These are phyloP conservation scores for Caradrina clavipalpis DNA, from an alignment of 2,888 invertebrate species.

Conservation along the genomic window DNA sequence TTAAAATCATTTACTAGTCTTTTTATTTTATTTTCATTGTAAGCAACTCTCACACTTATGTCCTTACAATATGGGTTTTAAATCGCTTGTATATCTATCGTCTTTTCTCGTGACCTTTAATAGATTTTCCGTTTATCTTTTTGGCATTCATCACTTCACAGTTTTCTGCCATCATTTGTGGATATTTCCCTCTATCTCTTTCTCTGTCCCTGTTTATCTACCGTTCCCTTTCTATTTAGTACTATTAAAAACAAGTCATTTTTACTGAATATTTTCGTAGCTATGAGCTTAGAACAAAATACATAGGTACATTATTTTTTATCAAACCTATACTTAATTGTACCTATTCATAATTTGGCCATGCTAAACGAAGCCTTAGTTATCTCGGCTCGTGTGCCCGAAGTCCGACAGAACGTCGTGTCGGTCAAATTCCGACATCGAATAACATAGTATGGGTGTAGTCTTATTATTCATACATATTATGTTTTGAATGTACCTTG, in stretches of 20 bases:
- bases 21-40: background rate
- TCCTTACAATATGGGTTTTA: too few species aligned
- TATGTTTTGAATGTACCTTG: background rate
- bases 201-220: background rate
- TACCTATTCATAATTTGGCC: background rate
- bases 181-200: background rate
- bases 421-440: constrained; percentile 65
- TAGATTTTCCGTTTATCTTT: background rate
- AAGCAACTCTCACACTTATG: too few species aligned
- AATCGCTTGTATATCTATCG: too few species aligned
- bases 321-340: background rate
- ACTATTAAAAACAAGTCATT: background rate
- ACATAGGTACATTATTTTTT: too few species aligned
- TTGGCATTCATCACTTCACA: background rate
- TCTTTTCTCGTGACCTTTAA: background rate
- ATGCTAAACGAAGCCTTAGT: constrained; percentile 28
- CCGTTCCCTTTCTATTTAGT: too few species aligned
- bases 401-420: constrained; percentile 62
- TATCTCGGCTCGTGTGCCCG: constrained; percentile 56
- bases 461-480: constrained; percentile 2
- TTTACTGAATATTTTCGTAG: background rate
- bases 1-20: background rate
- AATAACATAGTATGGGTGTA: constrained; percentile 27
- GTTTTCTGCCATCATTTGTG: background rate
- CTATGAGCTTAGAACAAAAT: background rate